Conservation (phyloP, 2,888 invertebrate genomes). For the Leptopilina drosophilae region DNA sequence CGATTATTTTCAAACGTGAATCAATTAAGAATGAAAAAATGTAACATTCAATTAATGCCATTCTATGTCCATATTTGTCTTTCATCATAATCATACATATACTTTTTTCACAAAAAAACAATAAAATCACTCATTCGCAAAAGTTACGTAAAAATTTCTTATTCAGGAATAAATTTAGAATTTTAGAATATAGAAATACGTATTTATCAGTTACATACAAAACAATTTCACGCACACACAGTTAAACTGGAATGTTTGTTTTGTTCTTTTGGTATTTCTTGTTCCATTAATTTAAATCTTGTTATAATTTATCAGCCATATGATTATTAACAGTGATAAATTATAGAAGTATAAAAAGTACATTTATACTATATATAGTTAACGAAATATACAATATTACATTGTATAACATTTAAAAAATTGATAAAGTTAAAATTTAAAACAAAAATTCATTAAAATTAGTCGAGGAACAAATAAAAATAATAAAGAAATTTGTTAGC, state of each 20-base stretch:
- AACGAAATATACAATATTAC: not conserved
- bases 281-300: not conserved
- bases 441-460: not conserved
- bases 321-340: not conserved
- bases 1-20: not conserved
- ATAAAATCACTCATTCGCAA: not conserved
- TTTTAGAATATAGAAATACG: not conserved
- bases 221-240: not conserved
- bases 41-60: not conserved
- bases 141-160: not conserved
- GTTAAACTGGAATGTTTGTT: conserved; percentile 20
- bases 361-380: not conserved
- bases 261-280: conserved; percentile 26
- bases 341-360: not conserved
- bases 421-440: no score
- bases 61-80: not conserved
- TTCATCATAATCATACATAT: not conserved
- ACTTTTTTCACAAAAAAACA: not conserved
- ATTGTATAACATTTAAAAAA: no score
- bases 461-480: not conserved
- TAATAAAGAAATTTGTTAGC: not conserved
- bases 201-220: not conserved
- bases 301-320: not conserved
- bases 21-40: not conserved
- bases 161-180: not conserved